Conservation (phyloP, 2,797 vertebrate genomes). For the Alca torda region DNA sequence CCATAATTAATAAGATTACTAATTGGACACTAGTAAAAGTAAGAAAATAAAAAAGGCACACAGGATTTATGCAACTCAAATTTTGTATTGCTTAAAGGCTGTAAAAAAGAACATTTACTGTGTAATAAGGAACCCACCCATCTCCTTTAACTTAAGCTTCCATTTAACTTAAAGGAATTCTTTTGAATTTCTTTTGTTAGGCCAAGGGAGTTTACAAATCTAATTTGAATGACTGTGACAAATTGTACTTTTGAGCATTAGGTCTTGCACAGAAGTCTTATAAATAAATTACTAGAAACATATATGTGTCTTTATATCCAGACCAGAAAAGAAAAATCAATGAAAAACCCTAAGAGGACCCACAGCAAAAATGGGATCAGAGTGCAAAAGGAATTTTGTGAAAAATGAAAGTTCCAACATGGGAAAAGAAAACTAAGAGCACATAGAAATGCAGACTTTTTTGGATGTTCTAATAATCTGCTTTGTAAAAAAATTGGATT, state of each 20-base stretch:
- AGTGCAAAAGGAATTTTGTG: background rate
- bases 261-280: background rate
- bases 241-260: background rate
- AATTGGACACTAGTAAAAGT: background rate
- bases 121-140: background rate
- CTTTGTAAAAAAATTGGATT: background rate
- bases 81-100: background rate
- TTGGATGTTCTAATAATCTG: background rate
- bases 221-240: background rate
- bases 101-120: background rate
- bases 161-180: background rate
- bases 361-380: background rate
- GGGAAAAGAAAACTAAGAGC: background rate
- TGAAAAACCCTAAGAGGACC: background rate
- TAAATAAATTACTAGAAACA: background rate
- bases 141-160: background rate
- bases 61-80: background rate
- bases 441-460: background rate
- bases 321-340: background rate
- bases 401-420: background rate
- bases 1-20: background rate
- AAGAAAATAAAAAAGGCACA: slow-evolving; percentile 18
- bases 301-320: background rate
- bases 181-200: slow-evolving; percentile 14
- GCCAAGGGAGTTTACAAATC: background rate